Percentiles rank a stretch among this genome's conserved stretches.
phyloP scores from a whole-genome alignment of 2,888 invertebrate genomes.

The Chironomus riparius region DNA sequence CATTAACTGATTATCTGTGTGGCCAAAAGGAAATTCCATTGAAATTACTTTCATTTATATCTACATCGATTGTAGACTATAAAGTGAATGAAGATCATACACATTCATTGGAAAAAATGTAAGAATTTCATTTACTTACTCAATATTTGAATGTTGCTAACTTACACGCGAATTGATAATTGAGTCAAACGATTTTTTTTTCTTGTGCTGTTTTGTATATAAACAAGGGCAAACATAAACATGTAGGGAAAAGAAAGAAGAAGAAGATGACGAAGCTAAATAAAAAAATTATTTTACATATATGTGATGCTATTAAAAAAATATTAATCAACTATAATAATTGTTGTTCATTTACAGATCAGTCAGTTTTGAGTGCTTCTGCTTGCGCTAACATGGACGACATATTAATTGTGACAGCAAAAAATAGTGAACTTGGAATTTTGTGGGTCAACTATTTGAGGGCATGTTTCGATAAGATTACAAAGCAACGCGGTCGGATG shows the following conservation, averaged over 20 bases:
- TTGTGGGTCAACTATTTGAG: conserved; percentile 75
- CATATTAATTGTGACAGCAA: conserved; percentile 70
- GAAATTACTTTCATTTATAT: no score
- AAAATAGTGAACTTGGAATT: conserved; percentile 66
- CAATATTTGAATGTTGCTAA: background rate
- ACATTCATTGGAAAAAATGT: no score
- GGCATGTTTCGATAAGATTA: conserved; percentile 75
- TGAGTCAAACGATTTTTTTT: background rate
- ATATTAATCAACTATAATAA: background rate
- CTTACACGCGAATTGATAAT: background rate
- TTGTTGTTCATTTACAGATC: conserved; percentile 15
- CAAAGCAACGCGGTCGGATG: conserved; percentile 67
- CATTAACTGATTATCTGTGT: no score
- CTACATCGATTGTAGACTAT: no score
- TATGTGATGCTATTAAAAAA: background rate
- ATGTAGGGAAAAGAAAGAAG: background rate
- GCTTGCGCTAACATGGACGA: conserved; percentile 53
- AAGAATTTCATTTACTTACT: no score
- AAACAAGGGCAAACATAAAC: background rate
- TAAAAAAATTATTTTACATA: background rate
- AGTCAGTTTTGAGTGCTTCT: conserved; percentile 16
- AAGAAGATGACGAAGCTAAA: background rate
- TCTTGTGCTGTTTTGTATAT: no score
- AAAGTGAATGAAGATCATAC: no score
- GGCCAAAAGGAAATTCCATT: background rate